Conservation (phyloP, 1,140 invertebrate species). For the Apis dorsata region DNA sequence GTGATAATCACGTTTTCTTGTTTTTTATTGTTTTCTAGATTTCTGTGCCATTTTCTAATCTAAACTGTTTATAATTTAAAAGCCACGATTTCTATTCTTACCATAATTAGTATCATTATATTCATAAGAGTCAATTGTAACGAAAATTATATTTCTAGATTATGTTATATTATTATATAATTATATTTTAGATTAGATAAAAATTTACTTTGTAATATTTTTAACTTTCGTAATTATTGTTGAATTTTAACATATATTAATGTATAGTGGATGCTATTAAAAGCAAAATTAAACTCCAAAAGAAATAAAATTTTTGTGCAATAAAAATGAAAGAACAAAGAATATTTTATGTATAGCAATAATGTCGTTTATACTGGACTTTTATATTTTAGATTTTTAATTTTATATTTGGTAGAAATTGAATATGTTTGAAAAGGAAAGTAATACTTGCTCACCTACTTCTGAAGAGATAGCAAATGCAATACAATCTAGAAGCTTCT, state of each 20-base stretch:
- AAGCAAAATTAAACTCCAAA: too few species aligned
- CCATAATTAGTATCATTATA: too few species aligned
- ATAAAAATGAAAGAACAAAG: background rate
- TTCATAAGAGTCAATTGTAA: too few species aligned
- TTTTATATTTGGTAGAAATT: background rate
- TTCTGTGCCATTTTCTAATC: background rate
- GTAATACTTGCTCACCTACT: slow-evolving; percentile 42
- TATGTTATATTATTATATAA: too few species aligned
- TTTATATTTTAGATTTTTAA: too few species aligned
- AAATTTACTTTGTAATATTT: too few species aligned
- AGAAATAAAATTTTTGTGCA: background rate
- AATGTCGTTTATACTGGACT: background rate
- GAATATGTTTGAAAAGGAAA: slow-evolving; percentile 46
- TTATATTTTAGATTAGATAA: too few species aligned
- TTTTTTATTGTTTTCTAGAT: slow-evolving; percentile 7
- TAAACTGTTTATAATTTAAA: background rate
- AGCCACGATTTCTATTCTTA: background rate
- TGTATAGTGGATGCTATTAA: too few species aligned
- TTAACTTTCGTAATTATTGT: too few species aligned
- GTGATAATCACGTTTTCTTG: background rate
- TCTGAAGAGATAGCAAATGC: background rate
- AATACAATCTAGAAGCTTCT: slow-evolving; percentile 30
- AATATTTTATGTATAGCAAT: background rate
- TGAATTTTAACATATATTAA: too few species aligned
- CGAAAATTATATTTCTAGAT: too few species aligned